A percentile compares a stretch with the other conserved stretches of the same genome.
phyloP scores from a whole-genome alignment of 2,888 invertebrate genomes.

The Venustoraphidia nigricollis region DNA sequence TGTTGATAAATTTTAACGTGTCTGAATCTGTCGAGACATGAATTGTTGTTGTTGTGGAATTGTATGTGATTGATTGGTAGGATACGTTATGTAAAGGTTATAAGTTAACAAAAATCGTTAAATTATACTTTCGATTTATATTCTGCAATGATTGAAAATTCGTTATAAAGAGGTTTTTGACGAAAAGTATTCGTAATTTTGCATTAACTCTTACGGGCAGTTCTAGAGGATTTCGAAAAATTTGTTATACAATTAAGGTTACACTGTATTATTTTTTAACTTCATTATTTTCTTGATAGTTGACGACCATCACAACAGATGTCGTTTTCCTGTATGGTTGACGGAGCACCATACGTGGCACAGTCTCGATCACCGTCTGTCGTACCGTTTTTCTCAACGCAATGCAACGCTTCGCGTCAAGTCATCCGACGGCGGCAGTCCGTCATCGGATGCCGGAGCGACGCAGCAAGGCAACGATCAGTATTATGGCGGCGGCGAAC shows the following conservation, averaged over 20 bases:
- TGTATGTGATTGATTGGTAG: too few species aligned
- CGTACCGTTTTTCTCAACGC: constrained; percentile 56
- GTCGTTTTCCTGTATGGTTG: constrained; percentile 67
- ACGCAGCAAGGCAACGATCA: neutral
- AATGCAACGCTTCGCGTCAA: constrained; percentile 46
- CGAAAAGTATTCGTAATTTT: too few species aligned
- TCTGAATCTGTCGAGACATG: too few species aligned
- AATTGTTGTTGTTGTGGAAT: too few species aligned
- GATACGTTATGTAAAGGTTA: too few species aligned
- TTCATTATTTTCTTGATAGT: constrained; percentile 29
- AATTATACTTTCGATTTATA: too few species aligned
- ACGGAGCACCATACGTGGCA: constrained; percentile 68
- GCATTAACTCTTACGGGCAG: constrained; percentile 1
- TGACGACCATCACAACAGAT: constrained; percentile 57
- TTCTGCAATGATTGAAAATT: too few species aligned
- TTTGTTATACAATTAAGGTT: too few species aligned
- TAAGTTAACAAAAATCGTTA: too few species aligned
- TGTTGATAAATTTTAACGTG: too few species aligned
- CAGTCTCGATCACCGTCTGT: constrained; percentile 55
- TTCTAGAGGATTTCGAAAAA: too few species aligned
- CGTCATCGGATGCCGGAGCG: neutral
- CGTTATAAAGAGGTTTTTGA: too few species aligned
- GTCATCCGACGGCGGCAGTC: neutral
- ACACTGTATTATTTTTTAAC: constrained; percentile 1
- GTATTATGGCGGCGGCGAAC: constrained; percentile 19